phyloP scores from a whole-genome alignment of 2,888 invertebrate genomes.

The Philopedon plagiatum region DNA sequence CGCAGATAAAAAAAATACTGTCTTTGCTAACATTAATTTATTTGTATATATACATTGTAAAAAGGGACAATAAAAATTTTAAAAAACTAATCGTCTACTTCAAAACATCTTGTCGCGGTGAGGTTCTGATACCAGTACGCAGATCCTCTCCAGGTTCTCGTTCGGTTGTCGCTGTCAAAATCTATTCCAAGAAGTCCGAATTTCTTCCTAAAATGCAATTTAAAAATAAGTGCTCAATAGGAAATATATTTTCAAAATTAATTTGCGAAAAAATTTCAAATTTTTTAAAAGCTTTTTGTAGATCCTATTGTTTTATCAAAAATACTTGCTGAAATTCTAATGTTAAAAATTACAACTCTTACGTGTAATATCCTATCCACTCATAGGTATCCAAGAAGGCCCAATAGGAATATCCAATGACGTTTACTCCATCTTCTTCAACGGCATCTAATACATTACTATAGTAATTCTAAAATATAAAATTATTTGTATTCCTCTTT shows the following conservation, averaged over 20 bases:
- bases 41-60: neutral
- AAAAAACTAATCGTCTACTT: neutral
- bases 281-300: no score
- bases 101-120: constrained; percentile 10
- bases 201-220: constrained; percentile 9
- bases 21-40: no score
- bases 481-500: neutral
- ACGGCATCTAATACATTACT: constrained; percentile 52
- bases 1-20: no score
- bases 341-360: neutral
- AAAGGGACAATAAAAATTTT: neutral
- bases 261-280: no score
- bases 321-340: neutral
- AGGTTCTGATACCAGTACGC: constrained; percentile 22
- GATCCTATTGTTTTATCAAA: no score
- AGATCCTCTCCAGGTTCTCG: constrained; percentile 19
- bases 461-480: constrained; percentile 53
- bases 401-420: constrained; percentile 73
- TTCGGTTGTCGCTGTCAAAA: constrained; percentile 1
- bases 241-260: no score
- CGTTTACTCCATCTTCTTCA: constrained; percentile 66
- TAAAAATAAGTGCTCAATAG: no score
- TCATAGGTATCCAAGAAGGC: constrained; percentile 76
- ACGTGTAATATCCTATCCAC: constrained; percentile 71
- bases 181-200: constrained; percentile 15